Evolutionary conservation across 2,888 invertebrate genomes (phyloP).

Genomic region (Spisula subtruncata): DNA sequence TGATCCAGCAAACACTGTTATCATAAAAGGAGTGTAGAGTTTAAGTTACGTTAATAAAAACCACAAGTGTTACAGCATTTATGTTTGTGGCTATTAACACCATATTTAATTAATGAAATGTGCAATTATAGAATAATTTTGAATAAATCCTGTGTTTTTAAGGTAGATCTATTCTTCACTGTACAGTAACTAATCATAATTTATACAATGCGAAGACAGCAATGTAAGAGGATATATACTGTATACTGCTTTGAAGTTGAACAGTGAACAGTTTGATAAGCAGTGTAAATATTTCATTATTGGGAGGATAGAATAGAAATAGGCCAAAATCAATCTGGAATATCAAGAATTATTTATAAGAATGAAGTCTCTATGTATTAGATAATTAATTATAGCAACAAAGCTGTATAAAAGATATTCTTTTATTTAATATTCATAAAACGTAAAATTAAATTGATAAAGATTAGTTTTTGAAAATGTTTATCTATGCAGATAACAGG

Average conservation of each 20-base stretch:
- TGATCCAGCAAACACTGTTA: slow-evolving; percentile 52
- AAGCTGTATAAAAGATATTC: background rate
- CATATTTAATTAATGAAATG: slow-evolving; percentile 6
- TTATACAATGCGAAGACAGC: background rate
- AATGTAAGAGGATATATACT: background rate
- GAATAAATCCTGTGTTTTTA: too few relatives aligned
- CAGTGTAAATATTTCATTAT: background rate
- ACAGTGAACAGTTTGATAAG: background rate
- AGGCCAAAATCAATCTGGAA: background rate
- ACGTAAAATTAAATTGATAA: too few relatives aligned
- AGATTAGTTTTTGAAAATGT: too few relatives aligned
- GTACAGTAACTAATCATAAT: too few relatives aligned
- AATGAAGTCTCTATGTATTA: background rate
- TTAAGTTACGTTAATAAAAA: slow-evolving; percentile 30
- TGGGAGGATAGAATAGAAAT: too few relatives aligned
- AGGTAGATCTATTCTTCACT: too few relatives aligned
- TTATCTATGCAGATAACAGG: too few relatives aligned
- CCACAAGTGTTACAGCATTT: slow-evolving; percentile 17
- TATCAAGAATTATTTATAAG: background rate
- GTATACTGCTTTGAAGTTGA: background rate
- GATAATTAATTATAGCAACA: background rate
- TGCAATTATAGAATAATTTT: background rate
- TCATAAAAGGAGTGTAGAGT: slow-evolving; percentile 44
- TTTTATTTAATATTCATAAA: background rate
- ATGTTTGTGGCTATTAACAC: background rate